Evolutionary conservation across 2,113 vertebrate genomes (phyloP).

Genomic region (Macquaria australasica): DNA sequence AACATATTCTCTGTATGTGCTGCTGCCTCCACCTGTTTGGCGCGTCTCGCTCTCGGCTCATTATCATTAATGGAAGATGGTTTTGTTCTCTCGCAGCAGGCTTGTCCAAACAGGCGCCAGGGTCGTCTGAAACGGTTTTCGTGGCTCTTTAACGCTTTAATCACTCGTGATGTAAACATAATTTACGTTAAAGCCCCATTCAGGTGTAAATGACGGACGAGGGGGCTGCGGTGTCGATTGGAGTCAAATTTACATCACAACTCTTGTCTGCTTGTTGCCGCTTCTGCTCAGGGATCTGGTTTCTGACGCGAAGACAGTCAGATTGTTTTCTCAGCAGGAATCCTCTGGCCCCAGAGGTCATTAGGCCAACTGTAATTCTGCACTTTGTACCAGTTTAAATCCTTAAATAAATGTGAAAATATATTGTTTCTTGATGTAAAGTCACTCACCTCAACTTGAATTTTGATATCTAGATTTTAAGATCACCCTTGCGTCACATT

Average conservation of each 20-base stretch:
- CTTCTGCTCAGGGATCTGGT: slow-evolving; percentile 51
- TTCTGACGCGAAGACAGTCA: slow-evolving; percentile 38
- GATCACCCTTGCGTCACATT: not conserved
- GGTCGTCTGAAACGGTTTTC: slow-evolving; percentile 59
- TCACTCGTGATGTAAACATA: slow-evolving; percentile 67
- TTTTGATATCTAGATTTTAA: not conserved
- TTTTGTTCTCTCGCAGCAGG: slow-evolving; percentile 78
- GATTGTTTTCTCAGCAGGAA: slow-evolving; percentile 33
- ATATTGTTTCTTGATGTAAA: not conserved
- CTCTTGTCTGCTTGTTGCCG: slow-evolving; percentile 11
- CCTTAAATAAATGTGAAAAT: not conserved
- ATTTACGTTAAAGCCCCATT: slow-evolving; percentile 72
- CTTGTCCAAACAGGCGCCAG: slow-evolving; percentile 86
- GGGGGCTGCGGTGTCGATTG: slow-evolving; percentile 56
- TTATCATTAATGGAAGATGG: slow-evolving; percentile 63
- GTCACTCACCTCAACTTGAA: not conserved
- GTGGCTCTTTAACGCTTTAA: slow-evolving; percentile 47
- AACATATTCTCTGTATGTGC: too few species aligned
- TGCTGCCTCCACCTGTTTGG: slow-evolving; percentile 58
- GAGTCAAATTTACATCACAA: slow-evolving; percentile 74
- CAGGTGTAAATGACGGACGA: slow-evolving; percentile 74
- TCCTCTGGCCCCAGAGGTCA: slow-evolving; percentile 33
- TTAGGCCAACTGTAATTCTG: not conserved
- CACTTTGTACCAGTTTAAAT: not conserved
- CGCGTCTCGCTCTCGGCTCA: slow-evolving; percentile 54